Evolutionary conservation across 2,797 vertebrate species (phyloP), one percentile per base, ranked within the genome.

Genomic region (Protonibea diacanthus): DNA sequence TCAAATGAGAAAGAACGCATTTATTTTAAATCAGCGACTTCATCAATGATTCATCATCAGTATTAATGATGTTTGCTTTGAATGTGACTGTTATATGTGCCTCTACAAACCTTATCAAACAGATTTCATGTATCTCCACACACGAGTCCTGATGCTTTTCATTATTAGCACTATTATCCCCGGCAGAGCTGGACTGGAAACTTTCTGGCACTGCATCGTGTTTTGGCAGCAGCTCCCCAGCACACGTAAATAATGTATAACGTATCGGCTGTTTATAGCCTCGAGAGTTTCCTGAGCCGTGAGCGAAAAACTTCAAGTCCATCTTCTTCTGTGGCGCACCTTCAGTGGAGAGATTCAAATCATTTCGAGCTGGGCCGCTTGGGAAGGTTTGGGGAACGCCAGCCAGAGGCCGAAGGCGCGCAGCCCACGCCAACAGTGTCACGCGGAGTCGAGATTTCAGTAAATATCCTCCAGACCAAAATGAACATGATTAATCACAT

Each of bases 161-260:
- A 68, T 80, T 85, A 78, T 82, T 47, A 72, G 62, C 55, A 12
- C 25, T 53, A 49, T 73, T 47, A 68, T 65, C 51, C 74, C 69
- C 62, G 3, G 1, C 59, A 70, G 85, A 77, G 18, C 17, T 40
- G 49, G 47, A 59, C 44, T 76, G 62, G 65, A 74, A 70, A 71
- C 58, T 80, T 63, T 70, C 51, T 66, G 75, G 66, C 73, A 27
- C 56, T 12, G 27, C 58, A 20, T 17, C 23, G 77, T 61, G 47
- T 73, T 77, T 66, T 62, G 70, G 79, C 82, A 71, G 83, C 58
- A 21, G 87, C 77, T 85, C 75, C 83, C 83, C 64, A 79, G 84
- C 78, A 77, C 71, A 62, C 55, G 75, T 91, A 83, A 91, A 93
- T 92, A 88, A 89, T 88, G 71, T 71, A 90, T 71, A 60, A 77